Evolutionary conservation across 1,140 invertebrate genomes (phyloP), one percentile per base, ranked within the genome.

Genomic region (Atopsyche davidsoni): DNA sequence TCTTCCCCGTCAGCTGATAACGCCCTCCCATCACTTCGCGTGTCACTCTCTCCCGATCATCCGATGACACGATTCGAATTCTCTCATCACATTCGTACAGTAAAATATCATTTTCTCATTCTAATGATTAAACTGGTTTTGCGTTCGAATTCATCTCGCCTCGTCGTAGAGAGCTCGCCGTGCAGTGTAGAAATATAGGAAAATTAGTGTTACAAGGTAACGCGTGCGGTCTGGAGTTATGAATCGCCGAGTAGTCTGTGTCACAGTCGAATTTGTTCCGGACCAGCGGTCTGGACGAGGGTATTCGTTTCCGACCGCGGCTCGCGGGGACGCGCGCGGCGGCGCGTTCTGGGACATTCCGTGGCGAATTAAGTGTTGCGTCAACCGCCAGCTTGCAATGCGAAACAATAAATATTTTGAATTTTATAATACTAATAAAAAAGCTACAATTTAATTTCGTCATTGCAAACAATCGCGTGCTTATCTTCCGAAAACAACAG

Each of bases 191-290:
- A 28, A 16, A 11, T 11, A n/a, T 16, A 3, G n/a, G n/a, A 34
- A 34, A 11, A 34, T 34, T 34, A 41, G 31, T 43, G 47, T 50
- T 42, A 34, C 47, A 50, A 50, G 47, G 47, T 43, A 32, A 50
- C 17, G 13, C 18, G 22, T 50, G 47, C 39, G 47, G 47, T 50
- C 47, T 21, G 39, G 9, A 39, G 21, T 4, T 40, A 35, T 38
- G 39, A 11, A 16, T 41, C 25, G 32, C 4, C 32, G n/a, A 34
- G 47, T 42, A 40, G 47, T 50, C 34, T 42, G 25, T 50, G 47
- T 24, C 47, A 43, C 24, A 50, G 39, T 32, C 40, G 14, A 42
- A 9, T 44, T 14, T 38, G 18, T 51, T 51, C 48, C 48, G 32
- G 48, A 51, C 39, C 48, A 39, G 2, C 45, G 48, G 41, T 36